phyloP scores from a whole-genome alignment of 2,888 invertebrate species.

The Eutolmus rufibarbis region DNA sequence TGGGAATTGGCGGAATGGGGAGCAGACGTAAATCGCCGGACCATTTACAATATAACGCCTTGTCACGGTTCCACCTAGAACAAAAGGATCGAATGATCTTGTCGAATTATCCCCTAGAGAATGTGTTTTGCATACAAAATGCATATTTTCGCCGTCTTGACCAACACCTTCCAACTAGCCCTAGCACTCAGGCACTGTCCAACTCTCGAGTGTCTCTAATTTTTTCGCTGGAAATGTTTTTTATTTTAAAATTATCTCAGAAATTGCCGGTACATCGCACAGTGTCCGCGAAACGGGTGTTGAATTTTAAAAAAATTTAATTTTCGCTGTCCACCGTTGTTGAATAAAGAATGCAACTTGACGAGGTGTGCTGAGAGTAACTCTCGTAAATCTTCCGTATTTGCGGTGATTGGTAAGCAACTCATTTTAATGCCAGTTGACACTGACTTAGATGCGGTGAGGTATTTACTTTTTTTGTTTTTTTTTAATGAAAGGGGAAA shows the following conservation, averaged over 20 bases:
- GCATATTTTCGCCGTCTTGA: neutral
- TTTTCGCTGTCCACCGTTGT: neutral
- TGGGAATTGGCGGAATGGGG: neutral
- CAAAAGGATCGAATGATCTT: neutral
- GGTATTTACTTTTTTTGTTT: neutral
- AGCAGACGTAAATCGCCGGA: neutral
- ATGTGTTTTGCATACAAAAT: neutral
- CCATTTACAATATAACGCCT: neutral
- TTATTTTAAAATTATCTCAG: neutral
- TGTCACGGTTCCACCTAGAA: neutral
- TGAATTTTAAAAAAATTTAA: neutral
- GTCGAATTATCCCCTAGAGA: neutral
- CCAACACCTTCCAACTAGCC: neutral
- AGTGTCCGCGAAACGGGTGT: neutral
- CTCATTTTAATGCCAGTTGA: slow-evolving; percentile 7
- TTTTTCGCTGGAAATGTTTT: slow-evolving; percentile 6
- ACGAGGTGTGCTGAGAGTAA: neutral
- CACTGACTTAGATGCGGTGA: neutral
- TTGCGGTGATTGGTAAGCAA: neutral
- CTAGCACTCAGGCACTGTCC: neutral
- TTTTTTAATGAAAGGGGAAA: neutral
- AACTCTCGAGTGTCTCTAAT: neutral
- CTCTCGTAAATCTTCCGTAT: slow-evolving; percentile 14
- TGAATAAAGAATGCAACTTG: neutral
- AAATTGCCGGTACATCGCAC: neutral